These are phyloP conservation scores for Rachycentron canadum DNA, from an alignment of 2,797 vertebrate species.

Conservation along the genomic window DNA sequence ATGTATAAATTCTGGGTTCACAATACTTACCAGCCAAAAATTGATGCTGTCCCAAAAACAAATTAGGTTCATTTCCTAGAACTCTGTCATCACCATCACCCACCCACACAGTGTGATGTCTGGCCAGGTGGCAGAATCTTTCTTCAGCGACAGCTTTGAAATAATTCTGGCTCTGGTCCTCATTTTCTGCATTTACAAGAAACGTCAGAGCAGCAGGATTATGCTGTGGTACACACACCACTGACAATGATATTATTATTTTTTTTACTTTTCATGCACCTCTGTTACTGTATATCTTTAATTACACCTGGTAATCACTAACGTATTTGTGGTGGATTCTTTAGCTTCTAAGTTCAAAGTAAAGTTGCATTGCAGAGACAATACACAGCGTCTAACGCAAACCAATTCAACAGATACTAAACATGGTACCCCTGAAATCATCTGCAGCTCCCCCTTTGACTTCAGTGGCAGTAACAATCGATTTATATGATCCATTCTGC, in stretches of 20 bases:
- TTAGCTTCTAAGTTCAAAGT: not conserved
- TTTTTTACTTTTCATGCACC: conserved; percentile 8
- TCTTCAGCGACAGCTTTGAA: conserved; percentile 41
- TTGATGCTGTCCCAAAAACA: conserved; percentile 26
- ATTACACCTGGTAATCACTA: not conserved
- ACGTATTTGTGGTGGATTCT: not conserved
- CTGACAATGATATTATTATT: conserved; percentile 13
- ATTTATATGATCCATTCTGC: conserved; percentile 74
- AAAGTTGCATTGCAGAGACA: conserved; percentile 5
- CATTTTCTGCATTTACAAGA: conserved; percentile 35
- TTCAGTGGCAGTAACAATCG: conserved; percentile 62
- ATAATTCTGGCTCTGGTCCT: conserved; percentile 32
- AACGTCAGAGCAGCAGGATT: conserved; percentile 12
- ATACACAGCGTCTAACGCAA: not conserved
- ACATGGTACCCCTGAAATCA: conserved; percentile 54
- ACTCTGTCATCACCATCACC: conserved; percentile 41
- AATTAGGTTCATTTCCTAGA: conserved; percentile 50
- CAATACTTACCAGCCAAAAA: conserved; percentile 7
- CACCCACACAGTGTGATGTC: conserved; percentile 56
- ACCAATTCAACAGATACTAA: conserved; percentile 34
- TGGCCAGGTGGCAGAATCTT: conserved; percentile 48
- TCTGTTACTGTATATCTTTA: not conserved
- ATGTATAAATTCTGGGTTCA: not conserved
- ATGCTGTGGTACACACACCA: conserved; percentile 12
- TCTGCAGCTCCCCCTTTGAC: conserved; percentile 44